Base-by-base conservation (phyloP, 2,888 invertebrate species). In the Nymphalis c-album region DNA sequence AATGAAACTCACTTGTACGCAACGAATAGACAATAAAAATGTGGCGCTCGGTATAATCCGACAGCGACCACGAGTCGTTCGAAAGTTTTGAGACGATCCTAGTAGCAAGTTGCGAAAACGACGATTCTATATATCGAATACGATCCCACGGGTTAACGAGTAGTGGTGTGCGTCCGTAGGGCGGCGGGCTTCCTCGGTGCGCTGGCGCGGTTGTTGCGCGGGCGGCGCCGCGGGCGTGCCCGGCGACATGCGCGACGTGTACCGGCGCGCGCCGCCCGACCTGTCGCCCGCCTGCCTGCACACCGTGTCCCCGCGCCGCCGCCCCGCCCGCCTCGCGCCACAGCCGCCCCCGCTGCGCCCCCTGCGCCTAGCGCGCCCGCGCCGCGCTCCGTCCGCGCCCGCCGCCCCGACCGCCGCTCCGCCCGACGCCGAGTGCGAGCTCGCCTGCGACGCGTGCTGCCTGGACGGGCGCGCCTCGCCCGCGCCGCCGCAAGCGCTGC, bases 181-280 rank as follows among this genome's bases (percentile, higher is more conserved):
- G 77, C 75, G 73, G 71, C 71, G 67, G 76, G 78, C 78, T 77
- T 75, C 78, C 77, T 77, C 78, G 75, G 77, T 68, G 76, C 75
- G 75, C 69, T 77, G 79, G 79, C 71, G 76, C 61, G 66, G 64
- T 60, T 78, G 81, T 77, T 77, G 80, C 73, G 74, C 73, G 75
- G 74, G 74, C 75, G 74, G 74, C 75, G 72, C 75, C 75, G 71
- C 76, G 73, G 71, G 72, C 73, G 73, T 60, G 72, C 72, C 72
- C 73, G 72, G 75, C 74, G 74, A 75, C 86, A 93, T 93, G 90
- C 93, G 94, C 64, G 94, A 94, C 80, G 90, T 95, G 79, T 94
- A 94, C 87, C 89, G 92, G 78, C 91, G 93, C 75, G 79, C 80
- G 75, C 72, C 84, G 85, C 87, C 87, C 87, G 74, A 73, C 80